phyloP scores from a whole-genome alignment of 2,797 vertebrate species.

The Siniperca scherzeri region DNA sequence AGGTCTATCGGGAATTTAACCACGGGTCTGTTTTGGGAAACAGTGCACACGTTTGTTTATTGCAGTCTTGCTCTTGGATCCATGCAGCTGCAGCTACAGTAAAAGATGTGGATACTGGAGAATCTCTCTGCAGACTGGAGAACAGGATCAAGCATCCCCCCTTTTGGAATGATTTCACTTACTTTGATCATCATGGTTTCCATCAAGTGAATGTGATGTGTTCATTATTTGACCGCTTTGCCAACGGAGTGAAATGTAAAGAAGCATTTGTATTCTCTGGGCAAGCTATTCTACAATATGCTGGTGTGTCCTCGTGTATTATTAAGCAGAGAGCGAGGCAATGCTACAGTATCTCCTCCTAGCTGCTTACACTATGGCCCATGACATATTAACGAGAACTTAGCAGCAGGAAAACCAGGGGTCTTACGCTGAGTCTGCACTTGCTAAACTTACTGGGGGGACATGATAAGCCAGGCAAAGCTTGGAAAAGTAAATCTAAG shows the following conservation, averaged over 20 bases:
- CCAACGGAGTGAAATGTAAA: conserved; percentile 46
- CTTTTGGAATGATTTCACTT: conserved; percentile 57
- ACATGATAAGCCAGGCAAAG: conserved; percentile 76
- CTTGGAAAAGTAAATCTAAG: conserved; percentile 77
- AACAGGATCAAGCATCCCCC: conserved; percentile 37
- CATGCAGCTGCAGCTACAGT: conserved; percentile 52
- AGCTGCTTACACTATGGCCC: conserved; percentile 62
- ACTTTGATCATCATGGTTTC: conserved; percentile 68
- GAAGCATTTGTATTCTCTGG: conserved; percentile 39
- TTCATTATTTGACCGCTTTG: conserved; percentile 50
- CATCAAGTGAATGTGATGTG: conserved; percentile 55
- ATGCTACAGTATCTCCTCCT: conserved; percentile 53
- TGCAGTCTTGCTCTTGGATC: conserved; percentile 63
- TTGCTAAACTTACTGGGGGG: conserved; percentile 75
- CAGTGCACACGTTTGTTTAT: conserved; percentile 71
- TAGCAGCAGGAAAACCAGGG: conserved; percentile 60
- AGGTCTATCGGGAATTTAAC: conserved; percentile 73
- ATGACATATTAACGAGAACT: conserved; percentile 75
- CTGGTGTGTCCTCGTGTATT: conserved; percentile 57
- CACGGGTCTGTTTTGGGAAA: conserved; percentile 74
- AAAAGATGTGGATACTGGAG: conserved; percentile 47
- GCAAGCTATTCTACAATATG: conserved; percentile 31
- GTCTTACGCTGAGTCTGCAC: conserved; percentile 79
- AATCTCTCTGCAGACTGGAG: conserved; percentile 55
- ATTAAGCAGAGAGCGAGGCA: conserved; percentile 65